Evolutionary conservation across 2,888 invertebrate species (phyloP), one percentile per base, ranked within the genome.

Genomic region (Dynastes grantii): DNA sequence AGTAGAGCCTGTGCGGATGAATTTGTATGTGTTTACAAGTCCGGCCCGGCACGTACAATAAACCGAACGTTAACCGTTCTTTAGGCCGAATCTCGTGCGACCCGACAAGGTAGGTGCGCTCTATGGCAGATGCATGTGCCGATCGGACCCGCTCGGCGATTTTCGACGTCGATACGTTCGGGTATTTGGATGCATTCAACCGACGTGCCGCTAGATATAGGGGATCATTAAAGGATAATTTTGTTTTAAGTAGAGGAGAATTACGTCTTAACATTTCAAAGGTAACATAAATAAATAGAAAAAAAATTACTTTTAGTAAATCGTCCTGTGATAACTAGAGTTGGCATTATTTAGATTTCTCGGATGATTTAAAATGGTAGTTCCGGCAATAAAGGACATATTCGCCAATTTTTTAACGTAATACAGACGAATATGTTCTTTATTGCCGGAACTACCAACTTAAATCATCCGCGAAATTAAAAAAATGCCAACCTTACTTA

Each of bases 81-180:
- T 82, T 80, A 77, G 79, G 81, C 75, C 79, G 79, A 82, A 79
- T 81, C 80, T 82, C 80, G 81, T 80, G 81, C 80, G 81, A 75
- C 73, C 61, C 45, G 45, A 68, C 49, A 70, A 68, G 78, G 78
- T 70, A 79, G 77, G 75, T 79, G 71, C 73, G 65, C 77, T 73
- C 53, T 79, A 71, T 65, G 73, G 58, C 40, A 73, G 68, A 68
- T 76, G 58, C 79, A 63, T 37, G 75, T 51, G 40, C 49, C n/a
- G 77, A 77, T 71, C 77, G 77, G 77, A 79, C 51, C 13, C 29
- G 37, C 16, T 79, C 79, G 79, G 61, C 22, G 58, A 29, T 75
- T 51, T 77, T 53, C 79, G 79, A 75, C 75, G 68, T 79, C 76
- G 70, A 77, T 77, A 70, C 29, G 65, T 75, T 29, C 67, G 67